These are phyloP conservation scores for Antitype chi DNA, from an alignment of 2,888 invertebrate genomes.

Conservation along the genomic window DNA sequence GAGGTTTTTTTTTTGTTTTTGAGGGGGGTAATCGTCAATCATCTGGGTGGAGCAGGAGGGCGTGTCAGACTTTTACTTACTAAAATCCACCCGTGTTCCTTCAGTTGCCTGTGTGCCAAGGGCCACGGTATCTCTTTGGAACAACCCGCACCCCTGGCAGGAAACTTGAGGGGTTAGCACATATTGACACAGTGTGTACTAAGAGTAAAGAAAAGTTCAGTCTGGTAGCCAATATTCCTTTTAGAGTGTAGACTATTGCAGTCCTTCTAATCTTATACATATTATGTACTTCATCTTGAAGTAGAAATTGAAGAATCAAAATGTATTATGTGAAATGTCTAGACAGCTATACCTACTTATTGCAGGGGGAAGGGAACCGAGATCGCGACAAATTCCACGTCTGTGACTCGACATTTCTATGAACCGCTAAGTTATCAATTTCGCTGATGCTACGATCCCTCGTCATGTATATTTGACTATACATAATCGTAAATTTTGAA, in stretches of 20 bases:
- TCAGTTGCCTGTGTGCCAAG: too few species aligned
- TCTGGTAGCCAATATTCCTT: constrained; percentile 1
- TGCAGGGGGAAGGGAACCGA: constrained; percentile 12
- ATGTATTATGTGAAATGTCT: constrained; percentile 40
- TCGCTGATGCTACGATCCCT: constrained; percentile 16
- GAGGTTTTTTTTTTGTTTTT: too few species aligned
- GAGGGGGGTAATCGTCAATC: too few species aligned
- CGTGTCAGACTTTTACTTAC: too few species aligned
- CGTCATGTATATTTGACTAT: background rate
- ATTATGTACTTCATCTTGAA: background rate
- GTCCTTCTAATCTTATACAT: background rate
- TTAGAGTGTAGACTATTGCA: background rate
- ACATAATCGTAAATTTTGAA: background rate
- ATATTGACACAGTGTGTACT: too few species aligned
- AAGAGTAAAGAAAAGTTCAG: background rate
- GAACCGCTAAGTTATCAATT: constrained; percentile 39
- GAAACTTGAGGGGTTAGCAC: too few species aligned
- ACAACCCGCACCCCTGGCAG: too few species aligned
- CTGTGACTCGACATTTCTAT: constrained; percentile 51
- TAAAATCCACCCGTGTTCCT: too few species aligned
- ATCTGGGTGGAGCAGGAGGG: too few species aligned
- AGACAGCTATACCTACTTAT: constrained; percentile 37
- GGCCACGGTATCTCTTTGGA: too few species aligned
- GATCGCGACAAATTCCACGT: constrained; percentile 50
- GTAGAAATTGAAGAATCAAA: constrained; percentile 31